A percentile compares a stretch with the other conserved stretches of the same genome.
phyloP scores from a whole-genome alignment of 2,797 vertebrate genomes.

The Allobates femoralis region DNA sequence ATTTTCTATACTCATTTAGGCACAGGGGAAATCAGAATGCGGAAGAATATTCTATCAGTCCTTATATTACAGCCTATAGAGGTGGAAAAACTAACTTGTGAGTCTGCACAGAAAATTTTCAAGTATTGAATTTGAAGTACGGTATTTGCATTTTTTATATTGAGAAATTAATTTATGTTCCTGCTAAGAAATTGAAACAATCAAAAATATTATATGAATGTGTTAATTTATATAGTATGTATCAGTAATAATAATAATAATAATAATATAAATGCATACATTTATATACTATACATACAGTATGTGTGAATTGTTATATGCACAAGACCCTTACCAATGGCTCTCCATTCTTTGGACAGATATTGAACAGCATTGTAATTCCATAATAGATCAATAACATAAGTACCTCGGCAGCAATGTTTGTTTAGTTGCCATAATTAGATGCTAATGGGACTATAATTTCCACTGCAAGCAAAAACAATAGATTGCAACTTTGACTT shows the following conservation, averaged over 20 bases:
- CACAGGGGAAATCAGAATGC: slow-evolving; percentile 52
- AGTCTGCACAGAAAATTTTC: not conserved
- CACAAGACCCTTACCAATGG: not conserved
- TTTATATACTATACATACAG: not conserved
- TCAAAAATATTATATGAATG: too few relatives aligned
- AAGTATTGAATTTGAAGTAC: not conserved
- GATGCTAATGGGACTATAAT: slow-evolving; percentile 52
- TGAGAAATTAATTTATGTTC: not conserved
- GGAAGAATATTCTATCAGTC: slow-evolving; percentile 14
- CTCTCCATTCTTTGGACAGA: slow-evolving; percentile 1
- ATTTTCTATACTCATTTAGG: slow-evolving; percentile 22
- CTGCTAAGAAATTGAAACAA: not conserved
- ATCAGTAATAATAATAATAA: not conserved
- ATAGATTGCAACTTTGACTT: slow-evolving; percentile 49
- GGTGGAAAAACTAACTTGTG: not conserved
- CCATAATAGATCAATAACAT: slow-evolving; percentile 53
- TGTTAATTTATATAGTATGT: not conserved
- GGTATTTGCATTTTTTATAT: not conserved
- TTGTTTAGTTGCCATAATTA: slow-evolving; percentile 48
- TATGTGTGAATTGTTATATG: not conserved
- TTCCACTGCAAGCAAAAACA: slow-evolving; percentile 42
- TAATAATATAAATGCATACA: not conserved
- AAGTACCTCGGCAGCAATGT: slow-evolving; percentile 22
- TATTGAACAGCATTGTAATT: slow-evolving; percentile 46
- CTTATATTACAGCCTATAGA: slow-evolving; percentile 24